Base-by-base conservation (phyloP, 53 echinoderm and acorn worm genomes). In the Stichopus horrens region DNA sequence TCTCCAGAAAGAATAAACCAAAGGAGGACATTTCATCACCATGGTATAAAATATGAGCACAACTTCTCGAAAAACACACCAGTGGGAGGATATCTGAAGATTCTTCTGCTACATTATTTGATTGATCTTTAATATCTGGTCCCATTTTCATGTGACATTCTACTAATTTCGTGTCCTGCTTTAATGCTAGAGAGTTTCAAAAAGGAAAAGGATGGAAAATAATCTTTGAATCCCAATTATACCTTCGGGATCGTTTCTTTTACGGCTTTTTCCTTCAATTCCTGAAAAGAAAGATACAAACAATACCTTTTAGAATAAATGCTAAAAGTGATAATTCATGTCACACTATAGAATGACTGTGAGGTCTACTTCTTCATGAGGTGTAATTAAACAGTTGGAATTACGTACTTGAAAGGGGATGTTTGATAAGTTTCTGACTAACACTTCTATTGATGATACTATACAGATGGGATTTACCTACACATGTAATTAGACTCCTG, bases 201-300 rank as follows among this genome's bases (percentile, higher is more conserved):
- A 74, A 23, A 74, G 5, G 5, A 74, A 21, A 7, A 9, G 75
- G 7, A 7, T 74, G 68, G n/a, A 11, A 67, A 67, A 14, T 67
- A 68, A 18, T 68, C 18, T 68, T 68, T 68, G 16, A n/a, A 76
- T 23, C 13, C 76, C 21, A 60, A 16, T 65, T 23, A 74, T 92
- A 92, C 92, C 92, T 92, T 77, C 53, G 92, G 73, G 21, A 86
- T 77, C 54, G 89, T 80, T 58, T 94, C 91, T 89, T 92, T 94
- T 22, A 96, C 93, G 7, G 96, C 96, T 82, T 94, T 92, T 76
- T 96, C 94, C 88, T 96, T 96, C 92, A 96, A 90, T 76, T 96
- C 94, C 96, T 96, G 91, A 23, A 83, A 57, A 83, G 53, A 16
- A 53, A 74, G 86, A 68, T 78, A 75, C 82, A 88, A 83, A 91